phyloP scores from a whole-genome alignment of 2,888 invertebrate genomes.

The Notodonta dromedarius region DNA sequence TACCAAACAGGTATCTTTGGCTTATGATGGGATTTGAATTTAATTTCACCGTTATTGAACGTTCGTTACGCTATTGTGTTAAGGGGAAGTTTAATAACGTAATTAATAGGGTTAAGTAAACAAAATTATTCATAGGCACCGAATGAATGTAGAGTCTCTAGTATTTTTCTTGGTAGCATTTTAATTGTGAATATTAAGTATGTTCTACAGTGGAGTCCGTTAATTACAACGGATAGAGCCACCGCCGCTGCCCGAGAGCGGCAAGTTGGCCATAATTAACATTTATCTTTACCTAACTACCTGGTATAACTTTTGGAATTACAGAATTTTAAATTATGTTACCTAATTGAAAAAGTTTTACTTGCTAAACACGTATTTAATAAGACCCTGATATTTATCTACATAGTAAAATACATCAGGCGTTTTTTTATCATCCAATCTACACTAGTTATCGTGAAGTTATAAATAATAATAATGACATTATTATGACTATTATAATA shows the following conservation, averaged over 20 bases:
- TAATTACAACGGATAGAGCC: constrained; percentile 24
- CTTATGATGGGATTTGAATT: no score
- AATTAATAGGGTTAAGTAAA: no score
- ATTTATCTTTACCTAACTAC: constrained; percentile 47
- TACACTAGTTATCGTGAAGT: not conserved
- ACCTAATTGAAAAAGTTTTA: constrained; percentile 62
- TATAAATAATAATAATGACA: no score
- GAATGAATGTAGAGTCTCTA: not conserved
- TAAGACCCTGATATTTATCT: constrained; percentile 74
- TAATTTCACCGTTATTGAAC: no score
- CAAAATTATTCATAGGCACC: not conserved
- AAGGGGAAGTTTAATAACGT: no score
- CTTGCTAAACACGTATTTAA: constrained; percentile 61
- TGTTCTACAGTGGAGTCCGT: constrained; percentile 22
- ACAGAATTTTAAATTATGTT: constrained; percentile 47
- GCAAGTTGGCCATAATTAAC: constrained; percentile 36
- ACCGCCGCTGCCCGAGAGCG: constrained; percentile 19
- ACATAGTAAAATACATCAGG: constrained; percentile 51
- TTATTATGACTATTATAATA: no score
- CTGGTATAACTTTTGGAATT: constrained; percentile 48
- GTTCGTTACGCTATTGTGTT: no score
- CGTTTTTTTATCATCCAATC: not conserved
- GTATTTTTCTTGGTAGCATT: not conserved
- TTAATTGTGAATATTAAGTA: constrained; percentile 18
- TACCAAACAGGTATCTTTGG: no score